phyloP scores from a whole-genome alignment of 1,140 invertebrate genomes.

The Pachyrhynchus sulphureomaculatus region DNA sequence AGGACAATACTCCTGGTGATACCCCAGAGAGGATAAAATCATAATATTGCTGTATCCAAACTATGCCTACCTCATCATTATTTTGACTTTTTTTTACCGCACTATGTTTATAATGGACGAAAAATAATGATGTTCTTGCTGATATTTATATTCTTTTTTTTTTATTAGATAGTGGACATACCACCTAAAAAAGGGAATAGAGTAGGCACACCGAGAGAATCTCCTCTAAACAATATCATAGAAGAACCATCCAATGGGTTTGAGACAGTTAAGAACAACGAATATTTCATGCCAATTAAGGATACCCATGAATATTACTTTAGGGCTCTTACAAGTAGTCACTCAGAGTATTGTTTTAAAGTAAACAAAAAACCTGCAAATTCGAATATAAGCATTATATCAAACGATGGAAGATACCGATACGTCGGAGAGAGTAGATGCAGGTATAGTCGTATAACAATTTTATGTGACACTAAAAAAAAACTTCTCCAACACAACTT shows the following conservation, averaged over 20 bases:
- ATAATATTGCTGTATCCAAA: too few species aligned
- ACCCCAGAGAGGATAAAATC: too few species aligned
- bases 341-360: constrained; percentile 23
- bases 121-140: too few species aligned
- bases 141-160: too few species aligned
- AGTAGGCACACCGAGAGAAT: neutral
- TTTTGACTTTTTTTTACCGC: too few species aligned
- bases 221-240: constrained; percentile 13
- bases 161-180: neutral
- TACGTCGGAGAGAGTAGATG: constrained; percentile 6
- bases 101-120: too few species aligned
- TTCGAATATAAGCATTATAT: constrained; percentile 7
- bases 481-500: too few species aligned
- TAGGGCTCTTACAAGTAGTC: constrained; percentile 20
- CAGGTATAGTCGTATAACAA: constrained; percentile 3
- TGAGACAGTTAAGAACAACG: neutral
- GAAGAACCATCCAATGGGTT: constrained; percentile 13
- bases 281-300: constrained; percentile 15
- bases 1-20: too few species aligned
- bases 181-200: constrained; percentile 6
- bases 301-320: constrained; percentile 11
- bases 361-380: constrained; percentile 9
- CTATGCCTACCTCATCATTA: too few species aligned
- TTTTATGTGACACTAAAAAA: too few species aligned
- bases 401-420: neutral